Conservation (phyloP, 2,888 invertebrate species). For the Cantharis flavilabris region DNA sequence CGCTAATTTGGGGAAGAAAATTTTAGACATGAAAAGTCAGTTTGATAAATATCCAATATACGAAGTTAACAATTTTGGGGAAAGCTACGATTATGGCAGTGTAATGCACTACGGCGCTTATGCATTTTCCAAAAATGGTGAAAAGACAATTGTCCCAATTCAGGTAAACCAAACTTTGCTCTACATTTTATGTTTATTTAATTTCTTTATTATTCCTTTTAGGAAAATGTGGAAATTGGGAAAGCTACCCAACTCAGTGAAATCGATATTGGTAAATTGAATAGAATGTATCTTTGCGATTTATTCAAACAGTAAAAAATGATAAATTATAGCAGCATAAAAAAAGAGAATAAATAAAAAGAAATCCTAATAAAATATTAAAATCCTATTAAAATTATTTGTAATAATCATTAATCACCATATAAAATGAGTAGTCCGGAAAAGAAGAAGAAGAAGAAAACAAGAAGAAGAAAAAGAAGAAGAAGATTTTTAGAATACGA, state of each 20-base stretch:
- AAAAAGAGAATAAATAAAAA: no score
- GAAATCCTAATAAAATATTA: no score
- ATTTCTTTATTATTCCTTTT: neutral
- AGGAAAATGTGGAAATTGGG: conserved; percentile 55
- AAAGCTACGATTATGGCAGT: conserved; percentile 71
- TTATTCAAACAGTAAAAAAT: no score
- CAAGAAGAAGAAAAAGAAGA: no score
- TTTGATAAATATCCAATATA: conserved; percentile 69
- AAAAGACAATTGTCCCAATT: conserved; percentile 66
- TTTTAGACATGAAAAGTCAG: conserved; percentile 38
- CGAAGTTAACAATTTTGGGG: conserved; percentile 67
- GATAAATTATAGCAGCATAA: no score
- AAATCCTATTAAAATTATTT: no score
- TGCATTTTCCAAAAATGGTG: conserved; percentile 71
- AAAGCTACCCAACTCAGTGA: neutral
- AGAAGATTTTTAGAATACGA: no score
- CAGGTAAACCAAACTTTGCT: conserved; percentile 45
- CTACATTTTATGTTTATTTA: neutral
- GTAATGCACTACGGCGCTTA: conserved; percentile 74
- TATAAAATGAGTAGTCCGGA: no score
- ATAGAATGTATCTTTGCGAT: neutral
- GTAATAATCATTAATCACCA: no score
- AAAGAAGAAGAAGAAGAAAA: no score
- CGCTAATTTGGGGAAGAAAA: neutral
- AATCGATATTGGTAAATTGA: neutral